Evolutionary conservation across 2,888 invertebrate species (phyloP).

Genomic region (Leucozona laternaria): DNA sequence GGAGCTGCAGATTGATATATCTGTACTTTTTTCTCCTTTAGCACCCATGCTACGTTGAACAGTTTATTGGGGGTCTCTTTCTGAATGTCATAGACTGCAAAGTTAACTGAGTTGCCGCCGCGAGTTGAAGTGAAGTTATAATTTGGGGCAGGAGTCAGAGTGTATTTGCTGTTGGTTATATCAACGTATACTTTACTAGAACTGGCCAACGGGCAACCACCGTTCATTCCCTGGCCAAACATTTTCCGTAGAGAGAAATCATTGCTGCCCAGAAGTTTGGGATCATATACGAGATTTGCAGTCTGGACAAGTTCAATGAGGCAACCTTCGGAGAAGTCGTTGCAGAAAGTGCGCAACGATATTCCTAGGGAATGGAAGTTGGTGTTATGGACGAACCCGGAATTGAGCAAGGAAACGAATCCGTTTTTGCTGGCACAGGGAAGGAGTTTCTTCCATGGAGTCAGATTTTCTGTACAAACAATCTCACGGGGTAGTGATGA

Average conservation of each 20-base stretch:
- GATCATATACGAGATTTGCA: conserved; percentile 94
- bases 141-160: conserved; percentile 87
- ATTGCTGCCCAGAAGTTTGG: conserved; percentile 85
- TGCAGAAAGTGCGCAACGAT: conserved; percentile 92
- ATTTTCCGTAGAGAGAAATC: conserved; percentile 95
- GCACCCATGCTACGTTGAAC: conserved; percentile 88
- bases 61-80: conserved; percentile 84
- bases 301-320: conserved; percentile 93
- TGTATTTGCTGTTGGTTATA: conserved; percentile 87
- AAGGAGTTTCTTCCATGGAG: conserved; percentile 98
- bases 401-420: conserved; percentile 93
- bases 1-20: conserved; percentile 87
- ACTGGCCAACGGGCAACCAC: conserved; percentile 92
- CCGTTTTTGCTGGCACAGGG: conserved; percentile 97
- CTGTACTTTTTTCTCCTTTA: conserved; percentile 76
- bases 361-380: conserved; percentile 96
- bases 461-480: conserved; percentile 99
- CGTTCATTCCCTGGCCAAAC: conserved; percentile 93
- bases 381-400: conserved; percentile 95
- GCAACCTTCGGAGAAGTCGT: conserved; percentile 85
- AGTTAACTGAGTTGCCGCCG: conserved; percentile 88
- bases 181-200: conserved; percentile 93
- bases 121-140: conserved; percentile 86
- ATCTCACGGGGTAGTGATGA: conserved; percentile 97
- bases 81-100: conserved; percentile 90